phyloP scores from a whole-genome alignment of 2,797 vertebrate species.

The Sarcoramphus papa region DNA sequence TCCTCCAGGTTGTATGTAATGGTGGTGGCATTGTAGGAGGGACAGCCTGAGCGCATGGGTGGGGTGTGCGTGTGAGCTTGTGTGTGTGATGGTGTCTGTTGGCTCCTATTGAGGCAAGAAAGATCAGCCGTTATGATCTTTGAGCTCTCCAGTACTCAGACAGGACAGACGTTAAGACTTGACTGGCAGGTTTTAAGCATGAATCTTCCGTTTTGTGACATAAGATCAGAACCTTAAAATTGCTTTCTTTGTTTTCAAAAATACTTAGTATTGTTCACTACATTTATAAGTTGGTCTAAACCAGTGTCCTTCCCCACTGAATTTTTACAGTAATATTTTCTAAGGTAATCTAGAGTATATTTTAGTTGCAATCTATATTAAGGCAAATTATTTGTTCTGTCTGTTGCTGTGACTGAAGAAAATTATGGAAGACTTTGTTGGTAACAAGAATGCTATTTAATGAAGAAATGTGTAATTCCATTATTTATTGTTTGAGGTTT shows the following conservation, averaged over 20 bases:
- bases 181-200: neutral
- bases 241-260: neutral
- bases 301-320: conserved; percentile 14
- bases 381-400: conserved; percentile 71
- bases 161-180: neutral
- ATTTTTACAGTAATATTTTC: conserved; percentile 63
- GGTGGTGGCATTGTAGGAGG: neutral
- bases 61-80: neutral
- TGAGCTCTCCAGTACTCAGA: neutral
- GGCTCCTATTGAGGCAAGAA: neutral
- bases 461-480: conserved; percentile 73
- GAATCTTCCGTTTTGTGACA: neutral
- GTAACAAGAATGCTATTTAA: conserved; percentile 75
- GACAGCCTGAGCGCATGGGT: neutral
- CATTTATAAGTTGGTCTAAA: conserved; percentile 33
- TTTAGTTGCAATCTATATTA: conserved; percentile 66
- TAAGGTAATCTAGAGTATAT: conserved; percentile 64
- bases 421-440: conserved; percentile 68
- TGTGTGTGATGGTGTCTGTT: fast-evolving
- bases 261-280: neutral
- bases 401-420: conserved; percentile 70
- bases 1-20: neutral
- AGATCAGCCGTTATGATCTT: neutral
- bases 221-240: neutral
- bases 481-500: conserved; percentile 79